Conservation (phyloP, 2,113 vertebrate genomes). For the Ornithorhynchus anatinus region DNA sequence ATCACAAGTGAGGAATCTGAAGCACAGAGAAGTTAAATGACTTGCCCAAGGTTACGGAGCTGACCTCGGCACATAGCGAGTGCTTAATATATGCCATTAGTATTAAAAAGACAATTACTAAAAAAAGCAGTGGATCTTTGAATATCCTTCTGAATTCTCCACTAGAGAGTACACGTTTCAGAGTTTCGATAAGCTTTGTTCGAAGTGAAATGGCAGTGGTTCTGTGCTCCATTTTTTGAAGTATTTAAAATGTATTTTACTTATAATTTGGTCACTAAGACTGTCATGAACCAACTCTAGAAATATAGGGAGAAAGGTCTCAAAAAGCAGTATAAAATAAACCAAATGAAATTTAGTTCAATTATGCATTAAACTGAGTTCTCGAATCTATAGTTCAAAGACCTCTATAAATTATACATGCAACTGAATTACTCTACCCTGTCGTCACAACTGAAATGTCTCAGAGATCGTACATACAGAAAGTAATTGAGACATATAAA, state of each 20-base stretch:
- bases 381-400: slow-evolving; percentile 39
- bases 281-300: slow-evolving; percentile 40
- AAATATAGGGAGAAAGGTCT: slow-evolving; percentile 10
- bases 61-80: no score
- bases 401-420: slow-evolving; percentile 62
- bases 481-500: not conserved
- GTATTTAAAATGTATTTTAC: slow-evolving; percentile 34
- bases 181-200: no score
- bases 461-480: slow-evolving; percentile 1
- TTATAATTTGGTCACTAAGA: slow-evolving; percentile 33
- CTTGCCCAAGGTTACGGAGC: no score
- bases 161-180: no score
- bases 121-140: no score
- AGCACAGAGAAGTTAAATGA: no score
- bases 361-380: slow-evolving; percentile 67
- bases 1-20: no score
- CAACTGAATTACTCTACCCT: slow-evolving; percentile 32
- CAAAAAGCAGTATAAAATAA: slow-evolving; percentile 54
- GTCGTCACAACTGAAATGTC: slow-evolving; percentile 40
- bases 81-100: no score
- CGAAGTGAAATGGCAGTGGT: no score
- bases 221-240: slow-evolving; percentile 22
- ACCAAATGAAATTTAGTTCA: slow-evolving; percentile 57
- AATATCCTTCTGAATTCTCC: no score
- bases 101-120: no score